Conservation (phyloP, 2,113 vertebrate species). For the Varanus komodoensis region DNA sequence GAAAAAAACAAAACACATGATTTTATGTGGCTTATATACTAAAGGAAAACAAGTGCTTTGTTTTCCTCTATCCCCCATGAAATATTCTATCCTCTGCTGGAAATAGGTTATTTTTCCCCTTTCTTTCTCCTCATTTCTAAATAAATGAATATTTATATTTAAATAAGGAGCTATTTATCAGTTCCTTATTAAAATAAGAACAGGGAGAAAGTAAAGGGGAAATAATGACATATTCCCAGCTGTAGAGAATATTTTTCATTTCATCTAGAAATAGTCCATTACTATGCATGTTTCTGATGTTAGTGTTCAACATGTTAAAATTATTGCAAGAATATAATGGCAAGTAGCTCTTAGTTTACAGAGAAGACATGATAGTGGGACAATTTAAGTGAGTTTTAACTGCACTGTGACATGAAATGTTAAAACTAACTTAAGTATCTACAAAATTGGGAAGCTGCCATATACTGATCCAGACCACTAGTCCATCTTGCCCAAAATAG, state of each 20-base stretch:
- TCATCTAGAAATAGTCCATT: not conserved
- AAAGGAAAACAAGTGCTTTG: too few relatives aligned
- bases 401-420: not conserved
- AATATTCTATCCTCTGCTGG: too few relatives aligned
- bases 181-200: not conserved
- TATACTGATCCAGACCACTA: too few relatives aligned
- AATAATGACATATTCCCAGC: not conserved
- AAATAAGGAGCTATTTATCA: too few relatives aligned
- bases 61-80: too few relatives aligned
- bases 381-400: not conserved
- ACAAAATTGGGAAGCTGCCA: not conserved
- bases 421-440: not conserved
- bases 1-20: not conserved
- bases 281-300: not conserved
- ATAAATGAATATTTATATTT: too few relatives aligned
- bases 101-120: too few relatives aligned
- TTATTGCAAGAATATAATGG: not conserved
- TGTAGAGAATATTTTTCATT: not conserved
- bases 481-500: too few relatives aligned
- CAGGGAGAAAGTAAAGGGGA: not conserved
- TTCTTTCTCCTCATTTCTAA: too few relatives aligned
- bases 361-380: not conserved
- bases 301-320: not conserved
- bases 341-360: not conserved
- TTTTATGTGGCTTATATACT: not conserved